Percentiles rank a stretch among this genome's conserved stretches.
phyloP scores from a whole-genome alignment of 2,797 vertebrate genomes.

The Anomalospiza imberbis region DNA sequence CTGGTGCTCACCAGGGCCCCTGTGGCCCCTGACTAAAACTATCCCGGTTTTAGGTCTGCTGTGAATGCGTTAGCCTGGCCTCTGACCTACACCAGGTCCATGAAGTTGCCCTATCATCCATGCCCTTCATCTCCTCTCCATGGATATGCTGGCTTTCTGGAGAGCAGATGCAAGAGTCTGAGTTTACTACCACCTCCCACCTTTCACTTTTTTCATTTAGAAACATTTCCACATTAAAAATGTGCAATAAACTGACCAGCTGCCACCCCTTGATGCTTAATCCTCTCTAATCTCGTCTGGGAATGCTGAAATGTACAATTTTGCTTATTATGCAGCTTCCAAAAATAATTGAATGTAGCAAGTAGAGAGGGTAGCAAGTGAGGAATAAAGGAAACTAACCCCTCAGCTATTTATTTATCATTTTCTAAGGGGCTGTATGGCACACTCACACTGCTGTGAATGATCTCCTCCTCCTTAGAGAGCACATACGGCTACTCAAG shows the following conservation, averaged over 20 bases:
- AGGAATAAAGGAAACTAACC: neutral
- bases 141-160: neutral
- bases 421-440: neutral
- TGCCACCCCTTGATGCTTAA: slow-evolving; percentile 68
- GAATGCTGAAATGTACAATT: slow-evolving; percentile 57
- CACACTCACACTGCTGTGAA: neutral
- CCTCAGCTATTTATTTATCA: neutral
- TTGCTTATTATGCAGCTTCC: slow-evolving; percentile 43
- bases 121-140: neutral
- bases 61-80: neutral
- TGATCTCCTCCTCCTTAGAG: neutral
- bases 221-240: slow-evolving; percentile 63
- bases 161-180: neutral
- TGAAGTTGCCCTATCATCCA: neutral
- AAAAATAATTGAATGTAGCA: slow-evolving; percentile 32
- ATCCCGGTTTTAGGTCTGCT: neutral
- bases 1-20: neutral
- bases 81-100: neutral
- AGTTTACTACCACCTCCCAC: neutral
- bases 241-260: slow-evolving; percentile 69
- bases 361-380: neutral
- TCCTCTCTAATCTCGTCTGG: slow-evolving; percentile 62
- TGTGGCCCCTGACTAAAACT: neutral
- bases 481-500: neutral
- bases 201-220: slow-evolving; percentile 36